Conservation (phyloP, 2,888 invertebrate genomes). For the Nephrocerus scutellatus region DNA sequence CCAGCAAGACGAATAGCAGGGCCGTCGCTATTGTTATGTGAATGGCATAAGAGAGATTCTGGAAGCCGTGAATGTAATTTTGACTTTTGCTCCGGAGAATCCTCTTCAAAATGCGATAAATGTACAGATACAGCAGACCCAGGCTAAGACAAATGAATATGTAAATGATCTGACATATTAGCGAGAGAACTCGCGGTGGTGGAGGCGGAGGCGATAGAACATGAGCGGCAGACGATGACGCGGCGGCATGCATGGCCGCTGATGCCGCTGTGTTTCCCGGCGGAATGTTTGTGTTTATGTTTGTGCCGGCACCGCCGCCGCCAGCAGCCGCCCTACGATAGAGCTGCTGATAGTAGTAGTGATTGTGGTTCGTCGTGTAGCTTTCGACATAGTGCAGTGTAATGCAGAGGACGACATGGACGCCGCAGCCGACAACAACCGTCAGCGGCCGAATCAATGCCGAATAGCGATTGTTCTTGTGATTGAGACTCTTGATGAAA, state of each 20-base stretch:
- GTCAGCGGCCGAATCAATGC: slow-evolving; percentile 70
- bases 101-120: slow-evolving; percentile 70
- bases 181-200: slow-evolving; percentile 56
- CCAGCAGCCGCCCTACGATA: slow-evolving; percentile 24
- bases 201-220: slow-evolving; percentile 32
- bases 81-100: slow-evolving; percentile 70
- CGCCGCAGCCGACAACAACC: slow-evolving; percentile 67
- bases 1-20: slow-evolving; percentile 73
- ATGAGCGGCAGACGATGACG: slow-evolving; percentile 24
- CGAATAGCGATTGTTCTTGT: slow-evolving; percentile 63
- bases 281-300: slow-evolving; percentile 26
- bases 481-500: slow-evolving; percentile 69
- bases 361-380: slow-evolving; percentile 40
- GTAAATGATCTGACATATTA: slow-evolving; percentile 79
- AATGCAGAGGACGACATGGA: slow-evolving; percentile 74
- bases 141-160: slow-evolving; percentile 77
- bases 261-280: slow-evolving; percentile 30
- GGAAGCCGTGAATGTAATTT: slow-evolving; percentile 70
- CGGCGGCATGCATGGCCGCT: slow-evolving; percentile 22
- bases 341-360: slow-evolving; percentile 40
- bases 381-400: slow-evolving; percentile 72
- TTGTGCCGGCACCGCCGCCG: slow-evolving; percentile 24
- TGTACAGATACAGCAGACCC: slow-evolving; percentile 76
- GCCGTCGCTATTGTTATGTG: slow-evolving; percentile 85
- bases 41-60: slow-evolving; percentile 78